Conservation (phyloP, 2,113 vertebrate species). For the Arvicanthis niloticus region DNA sequence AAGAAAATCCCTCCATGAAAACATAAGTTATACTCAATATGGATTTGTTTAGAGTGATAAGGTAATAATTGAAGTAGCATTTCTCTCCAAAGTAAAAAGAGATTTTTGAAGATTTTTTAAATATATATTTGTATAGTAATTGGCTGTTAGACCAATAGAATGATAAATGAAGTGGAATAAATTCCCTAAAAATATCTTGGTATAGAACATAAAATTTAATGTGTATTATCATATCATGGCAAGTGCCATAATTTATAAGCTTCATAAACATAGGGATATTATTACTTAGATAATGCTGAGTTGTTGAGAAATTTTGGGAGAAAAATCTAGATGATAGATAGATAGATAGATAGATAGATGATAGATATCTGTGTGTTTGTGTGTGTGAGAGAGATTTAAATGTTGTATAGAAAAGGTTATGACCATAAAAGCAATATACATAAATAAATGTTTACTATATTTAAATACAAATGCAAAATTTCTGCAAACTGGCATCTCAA, state of each 20-base stretch:
- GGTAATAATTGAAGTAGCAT: neutral
- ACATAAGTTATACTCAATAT: neutral
- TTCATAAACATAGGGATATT: neutral
- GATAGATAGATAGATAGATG: neutral
- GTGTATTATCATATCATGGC: neutral
- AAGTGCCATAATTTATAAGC: neutral
- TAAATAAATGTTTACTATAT: neutral
- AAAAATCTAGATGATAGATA: neutral
- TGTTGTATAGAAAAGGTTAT: neutral
- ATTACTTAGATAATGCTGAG: neutral
- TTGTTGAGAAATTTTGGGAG: neutral
- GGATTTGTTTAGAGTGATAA: neutral
- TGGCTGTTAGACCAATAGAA: neutral
- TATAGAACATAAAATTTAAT: slow-evolving; percentile 32
- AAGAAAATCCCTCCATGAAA: slow-evolving; percentile 3
- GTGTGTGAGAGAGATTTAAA: neutral
- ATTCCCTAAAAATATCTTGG: slow-evolving; percentile 5
- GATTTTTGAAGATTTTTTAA: neutral
- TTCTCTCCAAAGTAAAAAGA: neutral
- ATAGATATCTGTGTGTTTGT: neutral
- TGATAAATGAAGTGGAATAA: neutral
- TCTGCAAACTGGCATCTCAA: neutral
- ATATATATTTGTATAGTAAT: neutral
- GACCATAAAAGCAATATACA: neutral
- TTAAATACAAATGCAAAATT: slow-evolving; percentile 34